Percentiles rank a stretch among this genome's conserved stretches.
Evolutionary conservation across 2,888 invertebrate species (phyloP).

Genomic region (Drosophila phalerata): DNA sequence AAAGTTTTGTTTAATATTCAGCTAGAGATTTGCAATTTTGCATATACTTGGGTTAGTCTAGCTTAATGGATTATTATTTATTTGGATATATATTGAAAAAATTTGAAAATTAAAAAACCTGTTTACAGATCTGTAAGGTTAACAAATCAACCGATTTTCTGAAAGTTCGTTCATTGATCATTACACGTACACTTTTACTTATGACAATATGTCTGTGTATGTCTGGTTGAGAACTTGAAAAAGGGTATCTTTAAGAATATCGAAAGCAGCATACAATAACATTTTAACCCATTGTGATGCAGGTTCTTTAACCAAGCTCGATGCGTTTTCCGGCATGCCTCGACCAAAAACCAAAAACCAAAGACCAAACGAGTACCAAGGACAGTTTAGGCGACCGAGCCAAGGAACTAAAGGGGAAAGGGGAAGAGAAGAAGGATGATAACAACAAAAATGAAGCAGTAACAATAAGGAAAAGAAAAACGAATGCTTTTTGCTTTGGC

Average conservation of each 20-base stretch:
- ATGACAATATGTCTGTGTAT: no score
- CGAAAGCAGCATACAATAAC: background rate
- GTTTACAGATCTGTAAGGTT: no score
- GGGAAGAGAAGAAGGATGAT: background rate
- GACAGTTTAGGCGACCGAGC: background rate
- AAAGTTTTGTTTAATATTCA: no score
- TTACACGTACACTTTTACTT: no score
- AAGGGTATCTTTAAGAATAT: background rate
- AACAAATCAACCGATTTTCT: no score
- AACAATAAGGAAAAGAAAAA: background rate
- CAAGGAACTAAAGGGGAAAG: background rate
- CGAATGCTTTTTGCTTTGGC: conserved; percentile 23
- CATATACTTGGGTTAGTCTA: no score
- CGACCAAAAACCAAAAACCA: background rate
- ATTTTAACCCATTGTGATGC: conserved; percentile 10
- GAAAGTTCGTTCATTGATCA: no score
- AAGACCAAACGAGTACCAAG: background rate
- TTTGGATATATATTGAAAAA: no score
- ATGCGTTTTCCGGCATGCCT: background rate
- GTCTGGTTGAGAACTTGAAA: background rate
- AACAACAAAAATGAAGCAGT: background rate
- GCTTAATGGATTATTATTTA: no score
- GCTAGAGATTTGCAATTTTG: no score
- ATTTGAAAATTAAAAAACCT: no score
- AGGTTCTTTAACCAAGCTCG: background rate